Conservation (phyloP, 2,888 invertebrate genomes). For the Tetropium fuscum region DNA sequence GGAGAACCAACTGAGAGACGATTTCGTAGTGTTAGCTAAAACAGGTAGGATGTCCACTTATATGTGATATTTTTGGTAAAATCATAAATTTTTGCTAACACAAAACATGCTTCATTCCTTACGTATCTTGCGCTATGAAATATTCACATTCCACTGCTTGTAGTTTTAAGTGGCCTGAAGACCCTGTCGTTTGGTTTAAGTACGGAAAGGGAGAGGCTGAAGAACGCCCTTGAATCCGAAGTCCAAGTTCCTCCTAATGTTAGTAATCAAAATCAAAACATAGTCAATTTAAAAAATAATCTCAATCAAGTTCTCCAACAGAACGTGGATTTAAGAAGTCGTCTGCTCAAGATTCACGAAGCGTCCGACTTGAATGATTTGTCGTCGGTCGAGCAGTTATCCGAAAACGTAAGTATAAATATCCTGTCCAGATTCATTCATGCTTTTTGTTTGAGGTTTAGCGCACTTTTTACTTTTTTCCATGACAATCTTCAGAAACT, state of each 20-base stretch:
- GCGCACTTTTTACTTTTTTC: neutral
- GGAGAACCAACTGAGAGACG: constrained; percentile 65
- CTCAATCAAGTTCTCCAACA: constrained; percentile 78
- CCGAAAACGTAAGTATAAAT: constrained; percentile 66
- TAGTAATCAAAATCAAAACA: constrained; percentile 62
- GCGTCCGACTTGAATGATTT: constrained; percentile 74
- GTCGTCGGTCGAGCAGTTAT: constrained; percentile 69
- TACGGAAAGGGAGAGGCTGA: constrained; percentile 73
- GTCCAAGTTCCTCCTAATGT: constrained; percentile 55
- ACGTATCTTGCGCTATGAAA: too few species aligned
- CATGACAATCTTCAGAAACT: too few species aligned
- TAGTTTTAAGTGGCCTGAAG: constrained; percentile 68
- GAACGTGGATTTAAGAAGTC: constrained; percentile 78
- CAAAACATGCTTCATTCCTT: neutral
- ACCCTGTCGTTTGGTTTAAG: constrained; percentile 64
- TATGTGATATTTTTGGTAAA: neutral
- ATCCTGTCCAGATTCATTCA: neutral
- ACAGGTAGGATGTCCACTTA: constrained; percentile 67
- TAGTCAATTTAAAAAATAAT: constrained; percentile 71
- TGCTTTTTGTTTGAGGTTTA: neutral
- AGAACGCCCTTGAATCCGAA: constrained; percentile 71
- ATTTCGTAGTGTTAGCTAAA: constrained; percentile 77
- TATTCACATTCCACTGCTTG: constrained; percentile 27
- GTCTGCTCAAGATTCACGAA: constrained; percentile 74
- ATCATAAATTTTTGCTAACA: neutral